Percentiles rank a stretch among this genome's conserved stretches.
phyloP scores from a whole-genome alignment of 2,113 vertebrate species.

The Tragelaphus strepsiceros region DNA sequence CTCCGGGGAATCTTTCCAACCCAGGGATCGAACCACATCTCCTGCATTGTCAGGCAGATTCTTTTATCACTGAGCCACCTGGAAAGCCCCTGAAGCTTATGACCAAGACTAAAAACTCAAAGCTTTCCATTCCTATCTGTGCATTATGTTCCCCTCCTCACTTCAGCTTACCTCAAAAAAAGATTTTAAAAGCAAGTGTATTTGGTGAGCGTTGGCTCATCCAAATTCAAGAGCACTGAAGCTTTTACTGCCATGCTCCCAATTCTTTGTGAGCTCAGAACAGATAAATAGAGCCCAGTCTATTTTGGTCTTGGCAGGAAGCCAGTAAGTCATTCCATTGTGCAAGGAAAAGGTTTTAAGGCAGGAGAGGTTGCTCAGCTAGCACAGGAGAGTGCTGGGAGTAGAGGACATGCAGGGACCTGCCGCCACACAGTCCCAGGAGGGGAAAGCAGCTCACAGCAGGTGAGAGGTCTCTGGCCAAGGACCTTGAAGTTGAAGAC shows the following conservation, averaged over 20 bases:
- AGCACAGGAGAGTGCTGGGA: background rate
- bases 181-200: background rate
- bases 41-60: background rate
- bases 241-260: background rate
- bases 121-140: background rate
- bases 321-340: background rate
- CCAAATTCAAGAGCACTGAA: background rate
- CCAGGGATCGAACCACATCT: background rate
- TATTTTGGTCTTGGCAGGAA: constrained; percentile 10
- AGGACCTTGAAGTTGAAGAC: background rate
- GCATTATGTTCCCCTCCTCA: background rate
- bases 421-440: background rate
- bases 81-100: background rate
- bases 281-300: constrained; percentile 2
- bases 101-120: background rate
- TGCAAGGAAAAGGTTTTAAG: background rate
- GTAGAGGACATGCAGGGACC: background rate
- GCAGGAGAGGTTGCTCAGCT: background rate
- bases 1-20: background rate
- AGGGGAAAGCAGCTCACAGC: background rate
- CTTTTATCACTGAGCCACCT: background rate
- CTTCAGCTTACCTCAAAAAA: background rate
- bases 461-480: background rate
- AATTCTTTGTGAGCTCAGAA: background rate
- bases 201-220: background rate